Conservation (phyloP, 1,140 invertebrate genomes). For the Drosophila burlai region DNA sequence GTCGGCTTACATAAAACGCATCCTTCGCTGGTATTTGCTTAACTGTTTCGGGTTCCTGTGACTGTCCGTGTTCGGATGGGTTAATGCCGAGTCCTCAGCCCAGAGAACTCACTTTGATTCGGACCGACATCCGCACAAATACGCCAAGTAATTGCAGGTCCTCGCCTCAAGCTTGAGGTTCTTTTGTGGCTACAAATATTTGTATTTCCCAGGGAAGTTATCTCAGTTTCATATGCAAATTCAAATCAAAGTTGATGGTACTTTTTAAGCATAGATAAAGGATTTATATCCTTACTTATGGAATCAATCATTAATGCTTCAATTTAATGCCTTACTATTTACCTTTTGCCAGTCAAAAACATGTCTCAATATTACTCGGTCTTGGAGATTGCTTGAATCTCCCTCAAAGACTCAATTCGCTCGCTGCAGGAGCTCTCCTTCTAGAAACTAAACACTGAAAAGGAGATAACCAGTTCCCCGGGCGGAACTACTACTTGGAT, state of each 20-base stretch:
- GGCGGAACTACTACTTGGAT: constrained; percentile 14
- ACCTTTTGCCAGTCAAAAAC: not conserved
- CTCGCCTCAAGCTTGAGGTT: not conserved
- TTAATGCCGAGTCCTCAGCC: constrained; percentile 24
- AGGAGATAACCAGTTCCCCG: not conserved
- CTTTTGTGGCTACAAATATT: not conserved
- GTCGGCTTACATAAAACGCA: constrained; percentile 37
- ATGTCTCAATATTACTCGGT: not conserved
- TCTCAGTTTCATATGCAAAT: too few species aligned
- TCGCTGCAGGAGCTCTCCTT: constrained; percentile 3
- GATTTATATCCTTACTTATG: too few species aligned
- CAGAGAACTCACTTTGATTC: constrained; percentile 20
- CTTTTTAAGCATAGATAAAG: not conserved
- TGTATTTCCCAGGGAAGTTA: not conserved
- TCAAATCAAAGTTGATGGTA: not conserved
- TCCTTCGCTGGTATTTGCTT: constrained; percentile 25
- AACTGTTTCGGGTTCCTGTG: constrained; percentile 22
- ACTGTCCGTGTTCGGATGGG: constrained; percentile 5
- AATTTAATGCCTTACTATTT: too few species aligned
- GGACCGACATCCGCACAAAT: constrained; percentile 27
- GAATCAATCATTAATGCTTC: too few species aligned
- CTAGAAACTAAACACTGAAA: not conserved
- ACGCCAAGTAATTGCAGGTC: not conserved
- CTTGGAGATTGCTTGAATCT: not conserved
- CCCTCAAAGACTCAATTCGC: constrained; percentile 11